phyloP scores from a whole-genome alignment of 2,888 invertebrate species.

The Synergus itoensis region DNA sequence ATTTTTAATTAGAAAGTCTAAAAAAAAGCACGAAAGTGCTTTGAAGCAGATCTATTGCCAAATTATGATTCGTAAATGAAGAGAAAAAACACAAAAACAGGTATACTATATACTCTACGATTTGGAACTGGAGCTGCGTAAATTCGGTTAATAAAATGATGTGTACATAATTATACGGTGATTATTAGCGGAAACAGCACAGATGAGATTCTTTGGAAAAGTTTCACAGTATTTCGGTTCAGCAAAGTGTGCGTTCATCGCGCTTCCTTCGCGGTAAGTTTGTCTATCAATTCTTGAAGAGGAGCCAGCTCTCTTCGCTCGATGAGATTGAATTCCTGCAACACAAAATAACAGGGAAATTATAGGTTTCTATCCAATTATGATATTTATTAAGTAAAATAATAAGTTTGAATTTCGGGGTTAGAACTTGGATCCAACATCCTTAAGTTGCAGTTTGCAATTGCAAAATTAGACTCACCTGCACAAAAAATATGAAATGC shows the following conservation, averaged over 20 bases:
- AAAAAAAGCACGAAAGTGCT: neutral
- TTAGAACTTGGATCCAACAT: too few relatives aligned
- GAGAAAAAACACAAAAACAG: neutral
- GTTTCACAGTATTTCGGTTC: slow-evolving; percentile 62
- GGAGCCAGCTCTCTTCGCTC: slow-evolving; percentile 98
- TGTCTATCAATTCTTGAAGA: slow-evolving; percentile 97
- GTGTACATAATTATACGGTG: slow-evolving; percentile 59
- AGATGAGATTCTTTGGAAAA: slow-evolving; percentile 76
- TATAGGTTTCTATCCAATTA: neutral
- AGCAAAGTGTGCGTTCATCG: slow-evolving; percentile 81
- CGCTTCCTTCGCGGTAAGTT: slow-evolving; percentile 93
- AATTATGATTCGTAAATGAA: neutral
- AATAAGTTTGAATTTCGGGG: too few relatives aligned
- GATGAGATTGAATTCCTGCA: slow-evolving; percentile 97
- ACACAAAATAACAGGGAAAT: slow-evolving; percentile 61
- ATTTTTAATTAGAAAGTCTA: neutral
- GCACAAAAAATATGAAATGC: slow-evolving; percentile 99
- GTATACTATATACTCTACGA: neutral
- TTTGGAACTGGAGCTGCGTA: neutral
- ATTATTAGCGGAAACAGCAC: slow-evolving; percentile 62
- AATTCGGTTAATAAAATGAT: slow-evolving; percentile 66
- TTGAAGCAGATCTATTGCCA: neutral
- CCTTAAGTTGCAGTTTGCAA: neutral
- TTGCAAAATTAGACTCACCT: slow-evolving; percentile 79
- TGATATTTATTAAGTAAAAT: too few relatives aligned